Conservation (phyloP, 1,140 invertebrate genomes). For the Ladona fulva region DNA sequence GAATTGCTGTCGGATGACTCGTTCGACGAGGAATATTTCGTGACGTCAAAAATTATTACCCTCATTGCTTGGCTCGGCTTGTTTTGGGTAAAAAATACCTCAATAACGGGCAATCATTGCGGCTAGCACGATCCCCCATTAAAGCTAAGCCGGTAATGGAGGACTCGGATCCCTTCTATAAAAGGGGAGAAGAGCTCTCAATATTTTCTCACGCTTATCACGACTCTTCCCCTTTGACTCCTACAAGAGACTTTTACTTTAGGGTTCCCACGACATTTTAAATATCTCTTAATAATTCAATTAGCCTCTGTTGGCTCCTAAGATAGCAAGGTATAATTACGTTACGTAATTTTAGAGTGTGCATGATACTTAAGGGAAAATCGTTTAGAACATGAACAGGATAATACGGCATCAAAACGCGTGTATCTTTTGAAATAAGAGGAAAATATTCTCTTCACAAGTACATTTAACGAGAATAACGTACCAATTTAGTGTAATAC, state of each 20-base stretch:
- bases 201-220: neutral
- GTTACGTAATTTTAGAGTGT: too few species aligned
- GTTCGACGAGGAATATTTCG: neutral
- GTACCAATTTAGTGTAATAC: too few species aligned
- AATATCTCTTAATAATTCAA: too few species aligned
- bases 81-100: slow-evolving; percentile 2
- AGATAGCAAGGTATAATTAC: too few species aligned
- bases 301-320: too few species aligned
- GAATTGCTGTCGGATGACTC: neutral
- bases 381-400: too few species aligned
- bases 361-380: too few species aligned
- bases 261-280: too few species aligned
- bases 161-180: neutral
- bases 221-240: neutral
- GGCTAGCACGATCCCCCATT: neutral
- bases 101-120: neutral
- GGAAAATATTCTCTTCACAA: too few species aligned
- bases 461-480: too few species aligned
- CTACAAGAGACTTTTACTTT: neutral
- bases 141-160: neutral
- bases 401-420: too few species aligned
- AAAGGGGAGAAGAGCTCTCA: neutral
- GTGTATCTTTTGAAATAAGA: too few species aligned
- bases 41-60: slow-evolving; percentile 1
- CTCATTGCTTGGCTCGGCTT: neutral